Base-by-base conservation (phyloP, 2,113 vertebrate species). In the Beaufortia kweichowensis region DNA sequence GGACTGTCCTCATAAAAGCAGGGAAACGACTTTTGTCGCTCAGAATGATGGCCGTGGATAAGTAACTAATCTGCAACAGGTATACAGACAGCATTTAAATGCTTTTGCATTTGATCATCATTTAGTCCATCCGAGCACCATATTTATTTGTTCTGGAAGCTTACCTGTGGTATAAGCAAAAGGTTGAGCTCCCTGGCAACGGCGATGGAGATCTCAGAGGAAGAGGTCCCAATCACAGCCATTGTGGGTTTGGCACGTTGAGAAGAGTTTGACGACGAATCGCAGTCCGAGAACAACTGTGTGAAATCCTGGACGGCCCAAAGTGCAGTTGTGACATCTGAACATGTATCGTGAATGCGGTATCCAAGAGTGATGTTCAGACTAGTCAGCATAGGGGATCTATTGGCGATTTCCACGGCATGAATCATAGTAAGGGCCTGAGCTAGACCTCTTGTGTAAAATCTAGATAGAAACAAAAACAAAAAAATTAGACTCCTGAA, bases 11-110 rank as follows among this genome's bases (percentile, higher is more conserved):
- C 84, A 95, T 86, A 87, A 97, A 95, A 79, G 91, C 90, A 73
- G 95, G 95, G 81, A 95, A 97, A 33, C 90, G 90, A 59, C 76
- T 86, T 89, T 96, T 96, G 85, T 96, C 95, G 85, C 94, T 96
- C 70, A 97, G 88, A 80, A 93, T 94, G 84, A 90, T 88, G 69
- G 94, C 93, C 5, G 94, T 94, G 68, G 96, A 94, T n/a, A 91
- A 86, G 29, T 94, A 94, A 85, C 95, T 95, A 84, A 97, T 93
- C 95, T 98, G 87, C 12, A 17, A 41, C 4, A 61, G 28, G 73
- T 19, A 39, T 31, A 67, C 48, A 68, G 11, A 64, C 21, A 79
- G 3, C 19, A 64, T 3, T 17, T 28, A 6, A 39, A 11, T 11
- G 35, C 35, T 39, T 39, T 35, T 39, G 8, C 9, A 11, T 1